Evolutionary conservation across 1,140 invertebrate species (phyloP), one percentile per base, ranked within the genome.

Genomic region (Drosophila leontia): DNA sequence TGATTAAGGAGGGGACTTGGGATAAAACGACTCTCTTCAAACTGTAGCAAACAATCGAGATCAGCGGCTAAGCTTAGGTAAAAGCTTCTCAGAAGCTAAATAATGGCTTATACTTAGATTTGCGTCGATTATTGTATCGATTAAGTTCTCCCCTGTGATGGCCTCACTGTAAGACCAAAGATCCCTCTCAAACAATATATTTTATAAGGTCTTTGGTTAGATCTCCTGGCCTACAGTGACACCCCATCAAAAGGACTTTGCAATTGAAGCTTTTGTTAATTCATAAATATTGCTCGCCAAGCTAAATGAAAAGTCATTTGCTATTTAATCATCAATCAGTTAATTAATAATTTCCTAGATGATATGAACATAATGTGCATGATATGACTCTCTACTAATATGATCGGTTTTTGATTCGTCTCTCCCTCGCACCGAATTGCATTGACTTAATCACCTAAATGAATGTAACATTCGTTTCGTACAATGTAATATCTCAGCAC

Each of bases 51-150:
- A 60, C 67, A 60, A 72, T 69, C 44, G 56, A 77, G 74, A 78
- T 51, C 69, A 79, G 55, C 60, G 59, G 44, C 65, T 76, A 72
- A 56, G 39, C 65, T 68, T 77, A 82, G 78, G 74, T 82, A 82
- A 57, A 75, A 78, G 80, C 80, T 82, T 82, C 80, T 81, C 80
- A 82, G 80, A 82, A 82, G 80, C 76, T 78, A 78, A 78, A 71
- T 48, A 55, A 60, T 44, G 61, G 74, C 74, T 78, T 78, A 61
- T n/a, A 77, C 35, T 78, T 78, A 78, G 59, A 37, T 55, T 68
- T 47, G 75, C 56, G 39, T 44, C 55, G 23, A 69, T 47, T 70
- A 58, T 48, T 26, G 34, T 39, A 56, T 35, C 42, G 48, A 50
- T 56, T 78, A 48, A n/a, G 32, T 35, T 56, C 7, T 32, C 26